Conservation (phyloP, 2,888 invertebrate genomes). For the Petrolisthes cinctipes region DNA sequence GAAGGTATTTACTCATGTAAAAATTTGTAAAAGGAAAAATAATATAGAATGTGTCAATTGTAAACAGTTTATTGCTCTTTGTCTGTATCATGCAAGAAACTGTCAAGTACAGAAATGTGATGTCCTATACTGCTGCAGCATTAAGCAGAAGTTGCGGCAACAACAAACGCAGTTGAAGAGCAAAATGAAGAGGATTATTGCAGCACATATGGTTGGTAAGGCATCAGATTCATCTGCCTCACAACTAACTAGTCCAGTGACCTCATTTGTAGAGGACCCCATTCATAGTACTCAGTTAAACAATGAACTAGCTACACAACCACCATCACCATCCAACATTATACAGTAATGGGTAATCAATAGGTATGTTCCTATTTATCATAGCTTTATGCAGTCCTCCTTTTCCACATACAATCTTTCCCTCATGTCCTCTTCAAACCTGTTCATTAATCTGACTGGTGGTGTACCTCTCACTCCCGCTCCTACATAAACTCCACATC, state of each 20-base stretch:
- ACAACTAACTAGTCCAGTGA: slow-evolving; percentile 66
- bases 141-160: slow-evolving; percentile 97
- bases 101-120: slow-evolving; percentile 95
- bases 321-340: slow-evolving; percentile 84
- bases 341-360: slow-evolving; percentile 73
- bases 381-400: too few species aligned
- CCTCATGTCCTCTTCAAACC: too few species aligned
- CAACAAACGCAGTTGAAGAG: slow-evolving; percentile 88
- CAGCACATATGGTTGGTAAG: slow-evolving; percentile 58
- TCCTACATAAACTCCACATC: too few species aligned
- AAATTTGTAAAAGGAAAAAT: slow-evolving; percentile 93
- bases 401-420: too few species aligned
- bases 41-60: slow-evolving; percentile 98
- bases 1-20: slow-evolving; percentile 95
- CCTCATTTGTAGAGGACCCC: slow-evolving; percentile 61
- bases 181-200: slow-evolving; percentile 74
- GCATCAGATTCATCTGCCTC: slow-evolving; percentile 65
- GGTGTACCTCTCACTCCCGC: too few species aligned
- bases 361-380: too few species aligned
- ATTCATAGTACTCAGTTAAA: slow-evolving; percentile 70
- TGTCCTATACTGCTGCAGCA: slow-evolving; percentile 98
- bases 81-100: slow-evolving; percentile 99
- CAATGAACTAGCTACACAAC: slow-evolving; percentile 79
- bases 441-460: too few species aligned
- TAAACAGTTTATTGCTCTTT: slow-evolving; percentile 97